Base-by-base conservation (phyloP, 2,888 invertebrate species). In the Thereva unica region DNA sequence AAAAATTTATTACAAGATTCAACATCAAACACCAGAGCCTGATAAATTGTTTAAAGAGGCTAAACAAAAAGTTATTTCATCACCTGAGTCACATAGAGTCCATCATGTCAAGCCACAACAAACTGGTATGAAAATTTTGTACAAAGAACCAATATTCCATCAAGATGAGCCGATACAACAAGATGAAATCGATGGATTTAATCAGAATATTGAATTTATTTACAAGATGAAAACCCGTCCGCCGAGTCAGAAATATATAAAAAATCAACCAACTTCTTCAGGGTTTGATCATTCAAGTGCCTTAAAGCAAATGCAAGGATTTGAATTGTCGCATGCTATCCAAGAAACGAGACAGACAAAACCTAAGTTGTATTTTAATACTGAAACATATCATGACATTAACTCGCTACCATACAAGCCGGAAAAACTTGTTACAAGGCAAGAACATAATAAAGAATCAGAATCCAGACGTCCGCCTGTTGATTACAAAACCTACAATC, bases 311-410 rank as follows among this genome's bases (percentile, higher is more conserved):
- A 72, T 78, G 35, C 79, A 80, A 67, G 80, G 79, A 35, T 78
- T 80, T 10, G 79, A 80, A 69, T 64, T 77, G 7, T 75, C 79
- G 1, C 78, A 81, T 70, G 77, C 76, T 9, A 75, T 78, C 2
- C 67, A 69, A 42, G 54, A 63, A 12, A 6, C 7, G 6, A 54
- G 59, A 52, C 68, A 68, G 8, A 76, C 76, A 56, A 76, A 76
- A 1, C 76, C 75, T 3, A 79, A 79, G 42, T 68, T 80, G 1
- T 79, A 77, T 38, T 79, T 81, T 59, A 79, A 78, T 64, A 77
- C 78, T 0, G 79, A 81, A 44, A 79, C 78, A 45, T 81, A 81
- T 70, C 79, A 78, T 23, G 81, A 81, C 67, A 79, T 81, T 41
- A 81, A 81, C 66, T 77, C 80, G 1, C 64, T 81, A 64, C 78